phyloP scores from a whole-genome alignment of 1,140 invertebrate genomes.

The Chironomus striatipennis region DNA sequence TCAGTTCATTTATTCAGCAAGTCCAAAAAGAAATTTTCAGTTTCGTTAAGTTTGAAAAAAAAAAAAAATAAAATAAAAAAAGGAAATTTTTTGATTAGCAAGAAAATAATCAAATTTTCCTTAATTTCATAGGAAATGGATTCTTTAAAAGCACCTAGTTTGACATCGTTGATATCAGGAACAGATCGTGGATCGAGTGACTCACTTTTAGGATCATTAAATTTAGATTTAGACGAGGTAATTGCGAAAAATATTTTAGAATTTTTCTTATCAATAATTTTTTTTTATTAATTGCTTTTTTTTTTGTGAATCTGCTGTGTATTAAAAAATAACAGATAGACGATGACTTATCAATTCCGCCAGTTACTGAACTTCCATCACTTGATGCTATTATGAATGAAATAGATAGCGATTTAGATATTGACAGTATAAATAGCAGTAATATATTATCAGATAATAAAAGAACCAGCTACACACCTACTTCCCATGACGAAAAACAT shows the following conservation, averaged over 20 bases:
- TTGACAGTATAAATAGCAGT: slow-evolving; percentile 35
- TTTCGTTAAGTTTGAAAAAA: not conserved
- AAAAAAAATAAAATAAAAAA: not conserved
- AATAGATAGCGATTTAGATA: slow-evolving; percentile 51
- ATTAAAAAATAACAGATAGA: slow-evolving; percentile 63
- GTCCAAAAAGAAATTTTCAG: not conserved
- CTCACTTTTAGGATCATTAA: slow-evolving; percentile 48
- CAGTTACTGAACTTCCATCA: slow-evolving; percentile 65
- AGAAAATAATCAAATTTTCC: not conserved
- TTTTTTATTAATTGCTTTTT: slow-evolving; percentile 21
- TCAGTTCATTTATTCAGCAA: too few relatives aligned
- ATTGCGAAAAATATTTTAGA: slow-evolving; percentile 25
- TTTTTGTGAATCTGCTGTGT: too few relatives aligned
- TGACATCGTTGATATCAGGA: slow-evolving; percentile 47
- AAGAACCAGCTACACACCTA: slow-evolving; percentile 42
- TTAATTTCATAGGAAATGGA: slow-evolving; percentile 38
- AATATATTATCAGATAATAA: slow-evolving; percentile 40
- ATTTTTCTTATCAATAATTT: slow-evolving; percentile 5
- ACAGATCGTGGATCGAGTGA: slow-evolving; percentile 57
- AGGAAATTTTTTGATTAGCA: not conserved
- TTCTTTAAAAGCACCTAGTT: slow-evolving; percentile 46
- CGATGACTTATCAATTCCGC: slow-evolving; percentile 73
- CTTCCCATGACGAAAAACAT: slow-evolving; percentile 41
- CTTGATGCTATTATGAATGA: slow-evolving; percentile 80
- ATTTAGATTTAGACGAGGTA: slow-evolving; percentile 60